Evolutionary conservation across 2,797 vertebrate genomes (phyloP).

Genomic region (Enteromius afrohamiltoni): DNA sequence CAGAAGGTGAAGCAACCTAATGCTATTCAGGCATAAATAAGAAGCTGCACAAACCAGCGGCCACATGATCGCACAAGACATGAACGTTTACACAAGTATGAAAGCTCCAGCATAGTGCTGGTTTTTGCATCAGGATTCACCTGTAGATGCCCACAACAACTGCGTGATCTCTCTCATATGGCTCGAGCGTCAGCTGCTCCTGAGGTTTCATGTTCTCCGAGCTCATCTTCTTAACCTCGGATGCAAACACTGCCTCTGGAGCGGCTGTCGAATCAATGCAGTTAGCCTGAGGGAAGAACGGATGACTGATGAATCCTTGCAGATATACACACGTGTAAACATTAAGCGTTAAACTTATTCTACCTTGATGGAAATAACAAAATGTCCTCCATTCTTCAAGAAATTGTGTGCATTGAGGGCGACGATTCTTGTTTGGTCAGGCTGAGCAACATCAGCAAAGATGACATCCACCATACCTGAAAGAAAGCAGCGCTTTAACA

Average conservation of each 20-base stretch:
- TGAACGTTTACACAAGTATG: neutral
- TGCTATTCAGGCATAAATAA: neutral
- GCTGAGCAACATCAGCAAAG: slow-evolving; percentile 93
- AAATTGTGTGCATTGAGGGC: slow-evolving; percentile 94
- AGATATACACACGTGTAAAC: neutral
- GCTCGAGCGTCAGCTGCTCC: slow-evolving; percentile 92
- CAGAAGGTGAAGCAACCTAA: neutral
- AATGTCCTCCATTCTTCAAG: slow-evolving; percentile 91
- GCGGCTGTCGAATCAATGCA: slow-evolving; percentile 93
- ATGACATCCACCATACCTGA: slow-evolving; percentile 96
- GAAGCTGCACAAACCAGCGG: neutral
- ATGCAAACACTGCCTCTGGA: slow-evolving; percentile 89
- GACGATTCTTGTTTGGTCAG: slow-evolving; percentile 93
- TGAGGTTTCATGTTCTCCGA: slow-evolving; percentile 94
- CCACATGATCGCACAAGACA: neutral
- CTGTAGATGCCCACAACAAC: slow-evolving; percentile 93
- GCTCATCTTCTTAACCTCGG: slow-evolving; percentile 93
- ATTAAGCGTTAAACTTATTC: neutral
- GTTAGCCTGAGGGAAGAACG: slow-evolving; percentile 80
- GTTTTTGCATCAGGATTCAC: slow-evolving; percentile 66
- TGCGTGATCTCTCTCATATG: slow-evolving; percentile 91
- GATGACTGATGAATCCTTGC: neutral
- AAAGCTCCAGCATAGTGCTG: neutral
- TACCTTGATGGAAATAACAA: slow-evolving; percentile 96
- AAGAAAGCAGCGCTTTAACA: neutral